These are phyloP conservation scores for Dusona sp. DNA, from an alignment of 2,888 invertebrate genomes.

Conservation along the genomic window DNA sequence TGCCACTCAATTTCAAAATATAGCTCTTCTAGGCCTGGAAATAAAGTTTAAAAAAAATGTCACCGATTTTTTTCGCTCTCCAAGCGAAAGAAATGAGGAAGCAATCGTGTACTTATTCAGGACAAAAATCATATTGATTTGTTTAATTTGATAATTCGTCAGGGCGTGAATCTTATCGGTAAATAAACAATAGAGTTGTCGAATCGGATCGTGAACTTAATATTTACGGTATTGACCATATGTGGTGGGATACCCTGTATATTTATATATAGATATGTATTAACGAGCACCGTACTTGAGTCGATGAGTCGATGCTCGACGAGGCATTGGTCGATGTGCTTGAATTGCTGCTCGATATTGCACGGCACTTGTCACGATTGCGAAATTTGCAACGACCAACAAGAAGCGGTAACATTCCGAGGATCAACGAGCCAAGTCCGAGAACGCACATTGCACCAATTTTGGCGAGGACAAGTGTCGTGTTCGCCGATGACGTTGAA, in stretches of 20 bases:
- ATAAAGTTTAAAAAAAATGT: no score
- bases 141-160: neutral
- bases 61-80: neutral
- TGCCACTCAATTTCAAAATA: neutral
- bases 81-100: neutral
- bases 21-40: no score
- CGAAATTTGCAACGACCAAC: conserved; percentile 81
- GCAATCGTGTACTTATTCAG: neutral
- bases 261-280: neutral
- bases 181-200: neutral
- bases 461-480: conserved; percentile 86
- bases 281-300: conserved; percentile 63
- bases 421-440: conserved; percentile 86
- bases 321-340: conserved; percentile 78
- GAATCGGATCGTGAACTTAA: neutral
- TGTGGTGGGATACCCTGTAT: neutral
- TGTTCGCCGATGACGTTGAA: conserved; percentile 60
- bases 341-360: conserved; percentile 77
- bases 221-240: neutral
- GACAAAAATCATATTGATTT: neutral
- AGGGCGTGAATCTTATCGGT: neutral
- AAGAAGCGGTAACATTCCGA: conserved; percentile 87
- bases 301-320: conserved; percentile 74
- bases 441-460: conserved; percentile 87
- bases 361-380: conserved; percentile 73